These are phyloP conservation scores for Dysdera silvatica DNA, from an alignment of 1,140 invertebrate species.

Conservation along the genomic window DNA sequence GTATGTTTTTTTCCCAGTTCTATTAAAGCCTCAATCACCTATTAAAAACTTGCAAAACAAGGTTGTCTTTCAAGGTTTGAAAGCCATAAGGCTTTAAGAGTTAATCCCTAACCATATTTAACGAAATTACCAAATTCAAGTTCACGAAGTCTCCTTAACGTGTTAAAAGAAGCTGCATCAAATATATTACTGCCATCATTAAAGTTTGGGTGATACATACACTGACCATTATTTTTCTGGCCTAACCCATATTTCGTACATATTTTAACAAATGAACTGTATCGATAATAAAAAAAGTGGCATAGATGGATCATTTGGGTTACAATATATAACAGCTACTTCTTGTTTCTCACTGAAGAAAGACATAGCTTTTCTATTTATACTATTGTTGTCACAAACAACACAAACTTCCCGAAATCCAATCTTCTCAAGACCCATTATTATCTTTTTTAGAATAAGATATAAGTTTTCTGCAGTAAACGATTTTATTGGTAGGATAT, in stretches of 20 bases:
- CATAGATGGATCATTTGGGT: not conserved
- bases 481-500: slow-evolving; percentile 19
- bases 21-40: not conserved
- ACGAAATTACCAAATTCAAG: not conserved
- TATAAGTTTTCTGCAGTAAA: slow-evolving; percentile 19
- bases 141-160: not conserved
- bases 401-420: slow-evolving; percentile 6
- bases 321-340: not conserved
- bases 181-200: not conserved
- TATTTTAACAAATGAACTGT: slow-evolving; percentile 7
- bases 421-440: slow-evolving; percentile 23
- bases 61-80: not conserved
- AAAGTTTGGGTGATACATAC: slow-evolving; percentile 13
- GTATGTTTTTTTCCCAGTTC: not conserved
- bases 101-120: not conserved
- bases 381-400: slow-evolving; percentile 29
- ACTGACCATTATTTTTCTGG: not conserved
- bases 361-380: slow-evolving; percentile 30
- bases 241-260: slow-evolving; percentile 1
- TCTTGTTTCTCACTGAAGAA: slow-evolving; percentile 13
- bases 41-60: not conserved
- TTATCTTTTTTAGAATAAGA: slow-evolving; percentile 12
- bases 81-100: not conserved
- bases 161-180: not conserved
- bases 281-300: slow-evolving; percentile 11